Evolutionary conservation across 2,888 invertebrate genomes (phyloP), one percentile per base, ranked within the genome.

Genomic region (Sinopyrophorus schimmeli): DNA sequence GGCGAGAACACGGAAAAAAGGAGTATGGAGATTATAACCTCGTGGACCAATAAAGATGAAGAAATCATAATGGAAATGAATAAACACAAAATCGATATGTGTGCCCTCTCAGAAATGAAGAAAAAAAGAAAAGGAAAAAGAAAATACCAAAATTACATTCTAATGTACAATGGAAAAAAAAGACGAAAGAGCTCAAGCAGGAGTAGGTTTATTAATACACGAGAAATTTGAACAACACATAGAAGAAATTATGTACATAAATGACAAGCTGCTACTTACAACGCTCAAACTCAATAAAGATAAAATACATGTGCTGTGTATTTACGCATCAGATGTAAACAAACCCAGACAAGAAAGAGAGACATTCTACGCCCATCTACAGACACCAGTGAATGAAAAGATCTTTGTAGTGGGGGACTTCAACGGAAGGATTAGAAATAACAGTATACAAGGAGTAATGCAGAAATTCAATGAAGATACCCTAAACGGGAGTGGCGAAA

Each of bases 321-420:
- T 26, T 9, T 26, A 26, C 26, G 26, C 26, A 10, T 23, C 23
- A 5, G 23, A 24, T 14, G 26, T 24, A 7, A 37, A n/a, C 16
- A 37, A 24, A 37, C 37, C 24, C 15, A 37, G 16, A 37, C 16
- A 24, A 24, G 24, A 37, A 11, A 37, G 24, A 24, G 24, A 24
- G n/a, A n/a, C 12, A 24, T 37, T 24, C 7, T 37, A 24, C 11
- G 16, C 23, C 7, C 23, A n/a, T n/a, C n/a, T n/a, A n/a, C n/a
- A n/a, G n/a, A n/a, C n/a, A n/a, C n/a, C n/a, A n/a, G n/a, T n/a
- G n/a, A n/a, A n/a, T n/a, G n/a, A n/a, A n/a, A n/a, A n/a, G n/a
- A n/a, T n/a, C n/a, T n/a, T n/a, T n/a, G n/a, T n/a, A n/a, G n/a
- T n/a, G n/a, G n/a, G n/a, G n/a, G n/a, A n/a, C n/a, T n/a, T n/a